Evolutionary conservation across 2,888 invertebrate genomes (phyloP).

Genomic region (Apodemia mormo): DNA sequence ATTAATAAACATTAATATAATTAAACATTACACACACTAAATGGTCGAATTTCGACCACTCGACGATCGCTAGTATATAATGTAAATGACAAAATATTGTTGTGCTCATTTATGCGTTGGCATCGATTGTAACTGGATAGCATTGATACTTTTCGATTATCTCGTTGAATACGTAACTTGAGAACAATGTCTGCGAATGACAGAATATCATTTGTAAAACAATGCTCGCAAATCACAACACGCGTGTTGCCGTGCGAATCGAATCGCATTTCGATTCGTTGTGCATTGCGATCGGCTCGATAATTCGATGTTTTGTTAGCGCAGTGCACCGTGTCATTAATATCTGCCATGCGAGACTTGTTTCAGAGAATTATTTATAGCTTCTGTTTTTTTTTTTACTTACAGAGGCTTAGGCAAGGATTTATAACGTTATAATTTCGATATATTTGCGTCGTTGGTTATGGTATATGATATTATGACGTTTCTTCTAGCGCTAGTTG

Average conservation of each 20-base stretch:
- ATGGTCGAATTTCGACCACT: too few relatives aligned
- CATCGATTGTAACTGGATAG: not conserved
- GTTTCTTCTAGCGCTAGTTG: too few relatives aligned
- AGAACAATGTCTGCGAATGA: constrained; percentile 14
- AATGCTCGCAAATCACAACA: constrained; percentile 17
- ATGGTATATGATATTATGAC: too few relatives aligned
- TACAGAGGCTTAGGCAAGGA: not conserved
- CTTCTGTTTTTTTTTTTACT: constrained; percentile 3
- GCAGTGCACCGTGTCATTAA: constrained; percentile 16
- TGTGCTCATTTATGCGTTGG: not conserved
- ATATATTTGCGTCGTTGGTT: too few relatives aligned
- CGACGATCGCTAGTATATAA: not conserved
- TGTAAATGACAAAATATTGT: not conserved
- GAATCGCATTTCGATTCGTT: constrained; percentile 9
- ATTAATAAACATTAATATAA: too few relatives aligned
- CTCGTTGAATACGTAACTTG: not conserved
- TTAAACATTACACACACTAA: too few relatives aligned
- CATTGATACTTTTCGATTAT: constrained; percentile 3
- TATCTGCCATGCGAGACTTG: constrained; percentile 11
- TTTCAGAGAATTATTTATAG: constrained; percentile 5
- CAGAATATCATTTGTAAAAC: constrained; percentile 17
- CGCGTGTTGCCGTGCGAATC: constrained; percentile 16
- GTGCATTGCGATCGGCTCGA: constrained; percentile 15
- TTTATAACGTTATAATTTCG: too few relatives aligned
- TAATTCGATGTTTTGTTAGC: constrained; percentile 16